phyloP scores from a whole-genome alignment of 2,797 vertebrate species.

The Anisognathus igniventris region DNA sequence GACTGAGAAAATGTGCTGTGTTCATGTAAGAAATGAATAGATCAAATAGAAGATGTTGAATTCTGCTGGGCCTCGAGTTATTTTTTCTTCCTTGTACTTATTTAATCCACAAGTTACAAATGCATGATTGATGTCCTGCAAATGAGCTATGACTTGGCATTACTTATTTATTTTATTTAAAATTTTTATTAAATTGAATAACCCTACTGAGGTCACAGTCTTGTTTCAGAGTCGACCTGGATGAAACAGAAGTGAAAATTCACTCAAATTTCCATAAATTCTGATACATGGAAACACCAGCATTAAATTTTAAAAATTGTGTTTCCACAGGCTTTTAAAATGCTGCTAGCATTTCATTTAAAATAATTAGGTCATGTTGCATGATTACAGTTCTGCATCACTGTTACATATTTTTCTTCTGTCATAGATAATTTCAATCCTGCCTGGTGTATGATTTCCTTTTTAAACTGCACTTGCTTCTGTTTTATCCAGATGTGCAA shows the following conservation, averaged over 20 bases:
- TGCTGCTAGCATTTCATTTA: constrained; percentile 47
- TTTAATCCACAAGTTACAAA: not conserved
- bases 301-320: constrained; percentile 59
- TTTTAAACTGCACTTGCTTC: not conserved
- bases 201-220: not conserved
- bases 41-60: not conserved
- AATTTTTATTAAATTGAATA: constrained; percentile 50
- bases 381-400: constrained; percentile 6
- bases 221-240: not conserved
- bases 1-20: not conserved
- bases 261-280: constrained; percentile 47
- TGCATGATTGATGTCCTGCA: constrained; percentile 48
- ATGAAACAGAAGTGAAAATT: constrained; percentile 30
- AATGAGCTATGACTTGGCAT: constrained; percentile 47
- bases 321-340: constrained; percentile 36
- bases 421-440: constrained; percentile 4
- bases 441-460: not conserved
- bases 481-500: not conserved
- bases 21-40: not conserved
- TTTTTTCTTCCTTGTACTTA: not conserved
- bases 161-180: constrained; percentile 65
- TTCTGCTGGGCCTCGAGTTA: not conserved
- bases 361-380: constrained; percentile 61
- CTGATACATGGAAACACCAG: constrained; percentile 11
- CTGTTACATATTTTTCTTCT: constrained; percentile 5